Evolutionary conservation across 2,888 invertebrate genomes (phyloP).

Genomic region (Tetramorium bicarinatum): DNA sequence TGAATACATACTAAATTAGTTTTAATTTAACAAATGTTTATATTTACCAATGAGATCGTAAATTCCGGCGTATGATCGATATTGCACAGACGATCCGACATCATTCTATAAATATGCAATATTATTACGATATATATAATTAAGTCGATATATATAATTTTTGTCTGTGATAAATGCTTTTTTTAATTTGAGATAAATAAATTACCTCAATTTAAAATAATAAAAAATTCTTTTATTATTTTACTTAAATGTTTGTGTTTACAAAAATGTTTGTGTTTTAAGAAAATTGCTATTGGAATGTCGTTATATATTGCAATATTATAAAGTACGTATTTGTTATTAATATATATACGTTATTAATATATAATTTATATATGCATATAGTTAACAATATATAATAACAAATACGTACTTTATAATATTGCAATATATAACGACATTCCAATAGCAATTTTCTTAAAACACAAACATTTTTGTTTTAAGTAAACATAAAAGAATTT

Average conservation of each 20-base stretch:
- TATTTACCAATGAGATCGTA: conserved; percentile 87
- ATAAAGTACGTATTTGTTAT: not conserved
- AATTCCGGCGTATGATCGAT: conserved; percentile 86
- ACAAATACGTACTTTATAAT: too few species aligned
- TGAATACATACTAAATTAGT: not conserved
- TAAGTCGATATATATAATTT: not conserved
- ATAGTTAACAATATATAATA: too few species aligned
- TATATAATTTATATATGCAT: too few species aligned
- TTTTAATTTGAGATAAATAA: not conserved
- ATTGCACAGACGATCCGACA: conserved; percentile 88
- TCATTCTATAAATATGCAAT: conserved; percentile 86
- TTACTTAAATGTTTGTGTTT: not conserved
- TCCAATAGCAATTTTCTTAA: too few species aligned
- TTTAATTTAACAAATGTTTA: not conserved
- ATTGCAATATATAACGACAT: too few species aligned
- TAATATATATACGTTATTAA: too few species aligned
- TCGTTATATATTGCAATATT: not conserved
- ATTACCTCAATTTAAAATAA: not conserved
- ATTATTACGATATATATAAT: not conserved
- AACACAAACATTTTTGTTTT: too few species aligned
- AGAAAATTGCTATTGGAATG: not conserved
- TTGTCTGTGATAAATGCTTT: not conserved
- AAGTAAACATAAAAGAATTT: too few species aligned
- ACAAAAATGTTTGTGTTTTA: not conserved
- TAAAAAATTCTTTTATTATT: not conserved